A percentile compares a stretch with the other conserved stretches of the same genome.
Conservation (phyloP, 2,888 invertebrate species). For the Desoria tigrina region DNA sequence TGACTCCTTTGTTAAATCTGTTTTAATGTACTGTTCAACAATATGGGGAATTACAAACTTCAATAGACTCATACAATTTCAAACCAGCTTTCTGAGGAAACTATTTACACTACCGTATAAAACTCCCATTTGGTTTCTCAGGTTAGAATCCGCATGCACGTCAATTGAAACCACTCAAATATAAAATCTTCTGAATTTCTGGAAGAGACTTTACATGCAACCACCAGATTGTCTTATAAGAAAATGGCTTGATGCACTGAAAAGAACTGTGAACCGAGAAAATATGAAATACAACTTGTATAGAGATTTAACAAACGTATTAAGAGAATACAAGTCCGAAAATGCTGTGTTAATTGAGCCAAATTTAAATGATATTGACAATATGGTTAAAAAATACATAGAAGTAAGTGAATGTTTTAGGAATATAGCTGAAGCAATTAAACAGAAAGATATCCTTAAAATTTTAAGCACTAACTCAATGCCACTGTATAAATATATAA, state of each 20-base stretch:
- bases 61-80: neutral
- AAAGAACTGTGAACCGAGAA: neutral
- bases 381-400: too few relatives aligned
- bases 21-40: constrained; percentile 8
- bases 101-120: neutral
- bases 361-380: too few relatives aligned
- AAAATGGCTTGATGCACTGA: neutral
- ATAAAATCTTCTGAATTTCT: neutral
- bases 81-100: constrained; percentile 7
- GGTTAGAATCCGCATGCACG: constrained; percentile 15
- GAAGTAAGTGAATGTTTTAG: too few relatives aligned
- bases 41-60: constrained; percentile 3
- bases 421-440: too few relatives aligned
- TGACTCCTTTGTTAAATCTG: constrained; percentile 10
- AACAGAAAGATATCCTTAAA: too few relatives aligned
- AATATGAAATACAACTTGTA: neutral
- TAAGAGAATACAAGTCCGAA: too few relatives aligned
- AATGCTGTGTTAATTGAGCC: too few relatives aligned
- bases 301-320: neutral
- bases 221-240: neutral
- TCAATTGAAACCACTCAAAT: neutral
- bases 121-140: constrained; percentile 3
- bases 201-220: neutral
- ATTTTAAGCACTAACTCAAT: too few relatives aligned
- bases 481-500: too few relatives aligned